Percentiles rank a stretch among this genome's conserved stretches.
phyloP scores from a whole-genome alignment of 53 echinoderm and acorn worm species.

The Temnopleurus reevesii region DNA sequence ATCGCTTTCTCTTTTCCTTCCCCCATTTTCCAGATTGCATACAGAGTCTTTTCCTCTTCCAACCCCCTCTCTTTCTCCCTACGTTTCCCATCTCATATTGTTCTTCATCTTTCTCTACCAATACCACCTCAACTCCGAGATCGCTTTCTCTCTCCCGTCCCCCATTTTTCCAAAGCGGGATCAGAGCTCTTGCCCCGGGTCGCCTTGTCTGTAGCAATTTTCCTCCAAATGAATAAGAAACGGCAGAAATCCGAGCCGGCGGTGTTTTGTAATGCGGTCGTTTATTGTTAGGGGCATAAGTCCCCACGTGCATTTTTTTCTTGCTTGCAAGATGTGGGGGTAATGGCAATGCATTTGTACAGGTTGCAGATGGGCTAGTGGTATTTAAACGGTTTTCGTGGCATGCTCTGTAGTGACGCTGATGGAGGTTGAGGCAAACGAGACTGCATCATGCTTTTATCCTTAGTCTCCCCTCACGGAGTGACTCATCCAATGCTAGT shows the following conservation, averaged over 20 bases:
- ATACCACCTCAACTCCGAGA: not conserved
- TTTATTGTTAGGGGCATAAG: slow-evolving; percentile 27
- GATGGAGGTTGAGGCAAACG: not conserved
- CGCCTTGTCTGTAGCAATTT: slow-evolving; percentile 46
- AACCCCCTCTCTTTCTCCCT: too few relatives aligned
- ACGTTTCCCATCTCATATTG: not conserved
- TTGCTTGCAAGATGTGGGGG: not conserved
- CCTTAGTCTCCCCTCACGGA: not conserved
- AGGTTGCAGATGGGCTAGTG: slow-evolving; percentile 36
- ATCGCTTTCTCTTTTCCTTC: too few relatives aligned
- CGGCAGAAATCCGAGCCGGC: not conserved
- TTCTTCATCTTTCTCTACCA: not conserved
- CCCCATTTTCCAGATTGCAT: too few relatives aligned
- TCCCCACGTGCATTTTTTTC: slow-evolving; percentile 33
- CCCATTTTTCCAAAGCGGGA: not conserved
- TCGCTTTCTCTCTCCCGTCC: not conserved
- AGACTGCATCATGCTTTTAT: slow-evolving; percentile 21
- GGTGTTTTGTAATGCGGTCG: slow-evolving; percentile 51
- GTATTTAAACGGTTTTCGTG: slow-evolving; percentile 34
- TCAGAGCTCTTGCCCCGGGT: slow-evolving; percentile 19
- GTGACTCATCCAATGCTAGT: slow-evolving; percentile 28
- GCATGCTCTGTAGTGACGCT: not conserved
- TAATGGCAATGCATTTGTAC: slow-evolving; percentile 41
- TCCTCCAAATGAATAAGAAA: slow-evolving; percentile 43
- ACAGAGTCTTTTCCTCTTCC: too few relatives aligned